Conservation (phyloP, 2,797 vertebrate genomes). For the Oryzias dopingdopingensis region DNA sequence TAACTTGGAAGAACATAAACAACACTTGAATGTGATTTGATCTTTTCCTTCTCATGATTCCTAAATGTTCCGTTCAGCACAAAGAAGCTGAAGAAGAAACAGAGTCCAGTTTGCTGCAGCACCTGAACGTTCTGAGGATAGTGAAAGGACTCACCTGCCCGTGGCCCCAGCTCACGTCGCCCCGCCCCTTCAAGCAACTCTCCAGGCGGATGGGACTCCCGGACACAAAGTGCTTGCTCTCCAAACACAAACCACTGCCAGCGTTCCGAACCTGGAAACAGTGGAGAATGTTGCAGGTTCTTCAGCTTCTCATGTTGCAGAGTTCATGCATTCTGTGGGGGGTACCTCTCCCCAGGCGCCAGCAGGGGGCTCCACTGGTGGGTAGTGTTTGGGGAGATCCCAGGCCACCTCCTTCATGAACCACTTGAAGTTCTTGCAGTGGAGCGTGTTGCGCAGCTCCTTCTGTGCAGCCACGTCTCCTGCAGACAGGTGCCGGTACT, state of each 20-base stretch:
- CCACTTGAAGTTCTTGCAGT: constrained; percentile 93
- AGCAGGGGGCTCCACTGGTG: constrained; percentile 92
- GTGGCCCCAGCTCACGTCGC: constrained; percentile 86
- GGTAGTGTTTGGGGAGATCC: constrained; percentile 95
- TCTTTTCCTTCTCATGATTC: too few relatives aligned
- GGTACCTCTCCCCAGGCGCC: constrained; percentile 94
- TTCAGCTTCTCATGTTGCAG: too few relatives aligned
- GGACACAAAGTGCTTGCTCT: constrained; percentile 87
- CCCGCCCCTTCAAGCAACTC: constrained; percentile 83
- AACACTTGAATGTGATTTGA: too few relatives aligned
- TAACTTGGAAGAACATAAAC: too few relatives aligned
- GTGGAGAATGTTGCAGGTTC: not conserved
- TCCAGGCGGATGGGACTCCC: constrained; percentile 88
- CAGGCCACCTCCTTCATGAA: constrained; percentile 96
- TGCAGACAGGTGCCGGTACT: constrained; percentile 93
- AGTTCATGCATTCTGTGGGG: not conserved
- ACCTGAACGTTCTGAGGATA: too few relatives aligned
- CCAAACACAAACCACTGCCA: constrained; percentile 85
- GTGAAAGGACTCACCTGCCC: constrained; percentile 77
- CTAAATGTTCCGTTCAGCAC: too few relatives aligned
- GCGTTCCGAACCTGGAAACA: constrained; percentile 82
- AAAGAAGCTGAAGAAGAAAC: too few relatives aligned
- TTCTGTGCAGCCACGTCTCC: constrained; percentile 90
- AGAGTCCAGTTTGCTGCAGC: too few relatives aligned
- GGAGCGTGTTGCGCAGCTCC: constrained; percentile 84